Evolutionary conservation across 2,113 vertebrate species (phyloP), one percentile per base, ranked within the genome.

Genomic region (Nothoprocta pentlandii): DNA sequence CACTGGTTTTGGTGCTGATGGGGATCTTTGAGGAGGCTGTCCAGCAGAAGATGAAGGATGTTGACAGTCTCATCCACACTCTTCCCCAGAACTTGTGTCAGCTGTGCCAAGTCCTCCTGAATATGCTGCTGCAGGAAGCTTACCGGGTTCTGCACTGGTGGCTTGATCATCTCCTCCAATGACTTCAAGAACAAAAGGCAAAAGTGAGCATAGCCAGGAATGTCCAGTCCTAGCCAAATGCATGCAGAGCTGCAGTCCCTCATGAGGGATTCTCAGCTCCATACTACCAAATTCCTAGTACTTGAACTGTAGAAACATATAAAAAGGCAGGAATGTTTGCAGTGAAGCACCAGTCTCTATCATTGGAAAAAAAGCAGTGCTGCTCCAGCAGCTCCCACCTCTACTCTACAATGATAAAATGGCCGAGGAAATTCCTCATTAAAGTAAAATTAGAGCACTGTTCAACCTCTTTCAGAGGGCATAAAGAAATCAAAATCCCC

Each of bases 41-140:
- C 2, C 77, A 99, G 98, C 70, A 98, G 25, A 8, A 99, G 96
- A 84, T 99, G 99, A 53, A 98, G 54, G 7, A 96, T 54, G 6
- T 53, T 98, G 80, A 94, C 46, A 1, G 98, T 96, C 81, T 99
- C 99, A 16, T 99, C 99, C 0, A 97, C 95, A 7, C 98, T 98
- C 87, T 97, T 98, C 30, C 98, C 99, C 95, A 99, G 97, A 34
- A 76, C 98, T 86, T 34, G 98, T 34, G 79, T 98, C 30, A 99
- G 92, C 95, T 98, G 98, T 58, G 97, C 93, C 89, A 99, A 9
- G 94, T 99, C 98, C 80, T 98, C 98, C 90, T 16, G 74, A 85
- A 99, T 42, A 36, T 99, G 99, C 54, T 80, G 94, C 82, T 96
- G 77, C 49, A 99, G 97, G 92, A 99, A 99, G 3, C 3, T 25